phyloP scores from a whole-genome alignment of 2,888 invertebrate species.

The Malthinus seriepunctatus region DNA sequence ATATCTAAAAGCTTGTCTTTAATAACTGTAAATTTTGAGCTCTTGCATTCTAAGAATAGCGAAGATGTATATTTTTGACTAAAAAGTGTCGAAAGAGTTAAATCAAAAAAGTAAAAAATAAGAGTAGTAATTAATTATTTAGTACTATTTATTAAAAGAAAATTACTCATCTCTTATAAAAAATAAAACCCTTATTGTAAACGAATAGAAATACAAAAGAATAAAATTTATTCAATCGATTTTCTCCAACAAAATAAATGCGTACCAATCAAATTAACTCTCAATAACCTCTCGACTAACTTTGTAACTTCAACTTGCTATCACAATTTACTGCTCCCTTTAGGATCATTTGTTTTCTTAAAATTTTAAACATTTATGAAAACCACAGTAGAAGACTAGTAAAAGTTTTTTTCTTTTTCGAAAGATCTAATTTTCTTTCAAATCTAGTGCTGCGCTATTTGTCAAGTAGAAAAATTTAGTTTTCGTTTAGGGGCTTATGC shows the following conservation, averaged over 20 bases:
- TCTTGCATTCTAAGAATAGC: too few species aligned
- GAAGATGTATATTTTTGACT: too few species aligned
- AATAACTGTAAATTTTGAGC: too few species aligned
- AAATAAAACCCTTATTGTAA: background rate
- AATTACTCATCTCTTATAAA: slow-evolving; percentile 9
- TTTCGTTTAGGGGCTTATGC: background rate
- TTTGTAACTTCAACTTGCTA: slow-evolving; percentile 35
- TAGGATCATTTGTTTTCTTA: slow-evolving; percentile 38
- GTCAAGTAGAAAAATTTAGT: background rate
- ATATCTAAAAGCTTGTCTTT: too few species aligned
- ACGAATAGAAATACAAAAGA: slow-evolving; percentile 1
- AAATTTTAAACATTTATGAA: slow-evolving; percentile 36
- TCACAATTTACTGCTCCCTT: slow-evolving; percentile 39
- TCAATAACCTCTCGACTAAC: slow-evolving; percentile 41
- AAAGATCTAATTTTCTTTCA: too few species aligned
- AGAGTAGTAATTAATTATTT: too few species aligned
- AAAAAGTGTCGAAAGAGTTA: too few species aligned
- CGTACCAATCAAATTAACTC: slow-evolving; percentile 44
- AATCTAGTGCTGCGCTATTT: slow-evolving; percentile 3
- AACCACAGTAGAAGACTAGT: background rate
- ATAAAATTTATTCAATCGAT: slow-evolving; percentile 20
- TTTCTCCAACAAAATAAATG: slow-evolving; percentile 39
- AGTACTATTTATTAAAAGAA: slow-evolving; percentile 1
- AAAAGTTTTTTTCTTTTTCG: background rate
- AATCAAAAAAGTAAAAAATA: too few species aligned